Base-by-base conservation (phyloP, 1,140 invertebrate genomes). In the Polypedilum pembai region DNA sequence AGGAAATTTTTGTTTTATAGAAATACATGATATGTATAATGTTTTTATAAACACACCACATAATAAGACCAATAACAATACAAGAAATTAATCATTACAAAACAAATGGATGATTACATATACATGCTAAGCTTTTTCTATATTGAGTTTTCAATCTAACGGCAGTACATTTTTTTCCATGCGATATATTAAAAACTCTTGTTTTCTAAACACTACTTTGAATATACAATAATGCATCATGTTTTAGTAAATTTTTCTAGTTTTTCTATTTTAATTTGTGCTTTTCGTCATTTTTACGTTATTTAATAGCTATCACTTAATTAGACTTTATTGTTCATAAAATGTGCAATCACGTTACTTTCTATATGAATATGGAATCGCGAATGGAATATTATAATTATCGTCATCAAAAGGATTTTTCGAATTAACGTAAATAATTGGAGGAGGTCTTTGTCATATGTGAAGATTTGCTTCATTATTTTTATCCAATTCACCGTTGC, bases 301-400 rank as follows among this genome's bases (percentile, higher is more conserved):
- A 15, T 45, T 8, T 45, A 45, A 4, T 12, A n/a, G 1, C n/a
- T 56, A 56, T 56, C 41, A 45, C 24, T 33, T 33, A 33, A 33
- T 33, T n/a, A n/a, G n/a, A n/a, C n/a, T n/a, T n/a, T 33, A 33
- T 33, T 33, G 24, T 33, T 33, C 24, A 33, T 33, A 3, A 33
- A 33, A 1, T 56, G 45, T 56, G 45, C 45, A n/a, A n/a, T 10
- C 4, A 12, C 12, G 15, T 4, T 45, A 15, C 15, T 73, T 8
- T 73, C 10, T 40, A 8, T 73, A 18, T 8, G 17, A n/a, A 21
- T 69, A 69, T 69, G 65, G 65, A 69, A 69, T 69, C 20, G 17
- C 20, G 10, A 18, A 69, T 69, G 65, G 20, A 69, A 18, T 21
- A 69, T 18, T 69, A 20, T 69, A 69, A 69, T 69, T 18, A 18